Evolutionary conservation across 2,797 vertebrate genomes (phyloP), one percentile per base, ranked within the genome.

Genomic region (Natrix natrix): DNA sequence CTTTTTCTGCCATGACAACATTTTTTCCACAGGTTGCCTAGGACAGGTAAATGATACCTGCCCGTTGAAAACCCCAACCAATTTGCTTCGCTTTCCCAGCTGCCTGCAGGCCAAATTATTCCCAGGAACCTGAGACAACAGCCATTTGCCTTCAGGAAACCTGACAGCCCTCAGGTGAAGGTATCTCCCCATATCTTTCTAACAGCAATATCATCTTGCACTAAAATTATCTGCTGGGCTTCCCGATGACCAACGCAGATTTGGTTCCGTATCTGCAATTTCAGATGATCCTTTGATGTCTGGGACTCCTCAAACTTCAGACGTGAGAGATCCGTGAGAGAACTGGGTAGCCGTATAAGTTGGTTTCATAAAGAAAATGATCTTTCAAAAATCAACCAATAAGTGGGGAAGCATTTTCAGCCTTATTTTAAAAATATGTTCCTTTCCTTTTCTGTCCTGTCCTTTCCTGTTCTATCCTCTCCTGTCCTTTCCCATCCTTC

Each of bases 91-190:
- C 87, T 91, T 94, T 83, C 86, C 59, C 86, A 91, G 63, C 26
- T 90, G 37, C 94, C 96, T 93, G 93, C 91, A 63, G 92, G 95
- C 95, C 95, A 97, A 96, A 97, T 93, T 94, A 91, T 90, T 91
- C 95, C 96, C 96, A 96, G 95, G 95, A 95, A 96, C 92, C 93
- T 95, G 94, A 93, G 95, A 92, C 92, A 93, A 95, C 94, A 92
- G 94, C 93, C 96, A 96, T 96, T 95, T 95, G 93, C 96, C 95
- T 90, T 57, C 92, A 95, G 94, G 95, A 97, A 97, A 97, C 92
- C 20, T 96, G 96, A 96, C 96, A 97, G 94, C 90, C 92, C 94
- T 91, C 90, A 93, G 93, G 92, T 91, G 91, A 93, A 93, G 95
- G 89, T 94, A 89, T 94, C 89, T 91, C 93, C 57, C 92, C 88